Base-by-base conservation (phyloP, 2,797 vertebrate species). In the Pangasius macronema region DNA sequence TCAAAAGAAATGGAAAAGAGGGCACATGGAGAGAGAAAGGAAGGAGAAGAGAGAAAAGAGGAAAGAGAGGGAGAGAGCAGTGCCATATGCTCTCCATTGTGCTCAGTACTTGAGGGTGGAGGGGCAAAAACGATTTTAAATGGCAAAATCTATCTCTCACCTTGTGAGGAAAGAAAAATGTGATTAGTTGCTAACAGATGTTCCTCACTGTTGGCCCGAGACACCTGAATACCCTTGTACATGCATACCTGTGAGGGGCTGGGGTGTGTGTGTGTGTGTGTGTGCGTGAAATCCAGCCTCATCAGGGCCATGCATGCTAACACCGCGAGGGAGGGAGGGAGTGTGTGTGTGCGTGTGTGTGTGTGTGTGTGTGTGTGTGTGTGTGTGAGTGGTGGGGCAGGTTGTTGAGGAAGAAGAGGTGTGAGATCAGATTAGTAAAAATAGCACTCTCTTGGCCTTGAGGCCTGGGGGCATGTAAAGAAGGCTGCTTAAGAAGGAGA, bases 381-480 rank as follows among this genome's bases (percentile, higher is more conserved):
- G 63, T 33, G 65, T 1, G 22, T 39, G 39, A 39, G 70, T 0
- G 27, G 27, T 53, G 77, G 33, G 53, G 76, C 20, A 61, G 79
- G 67, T 24, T 89, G 88, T 83, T 18, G 81, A 85, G 81, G 70
- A 42, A 73, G 51, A 59, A 86, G 84, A 94, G 92, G 94, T 94
- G 95, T 92, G 93, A 95, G 92, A 93, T 91, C 90, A 55, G 90
- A 85, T 90, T 94, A 93, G 91, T 93, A 95, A 95, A 95, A 96
- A 91, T 89, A 91, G 88, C 90, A 84, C 83, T 88, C 80, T 65
- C 68, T n/a, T 5, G 36, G 83, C 88, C 85, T 84, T 82, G 76
- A 86, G 87, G 88, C 81, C 88, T 89, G 83, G 57, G 87, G 83
- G 72, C 65, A 88, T 72, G 53, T 42, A 73, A 53, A 84, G 24